Conservation (phyloP, 2,888 invertebrate genomes). For the Scaptomyza caliginosa region DNA sequence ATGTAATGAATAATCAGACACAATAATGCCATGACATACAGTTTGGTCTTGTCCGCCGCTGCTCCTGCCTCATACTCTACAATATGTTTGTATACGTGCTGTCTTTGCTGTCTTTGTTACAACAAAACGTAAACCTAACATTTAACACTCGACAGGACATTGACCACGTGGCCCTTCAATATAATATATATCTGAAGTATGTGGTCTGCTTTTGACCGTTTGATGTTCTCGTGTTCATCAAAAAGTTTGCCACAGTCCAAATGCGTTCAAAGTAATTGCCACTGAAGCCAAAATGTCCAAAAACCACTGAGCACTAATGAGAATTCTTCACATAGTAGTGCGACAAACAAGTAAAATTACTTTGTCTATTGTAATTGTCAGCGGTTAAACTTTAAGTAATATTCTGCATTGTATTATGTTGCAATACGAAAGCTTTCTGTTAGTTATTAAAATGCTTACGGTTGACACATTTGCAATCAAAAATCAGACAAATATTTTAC, state of each 20-base stretch:
- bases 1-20: slow-evolving; percentile 72
- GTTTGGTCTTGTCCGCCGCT: slow-evolving; percentile 9
- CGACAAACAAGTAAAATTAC: not conserved
- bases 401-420: not conserved
- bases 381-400: not conserved
- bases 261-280: slow-evolving; percentile 52
- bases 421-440: not conserved
- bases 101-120: slow-evolving; percentile 4
- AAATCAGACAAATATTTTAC: no score
- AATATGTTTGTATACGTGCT: slow-evolving; percentile 35
- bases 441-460: no score
- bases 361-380: not conserved
- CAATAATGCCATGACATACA: slow-evolving; percentile 47
- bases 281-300: not conserved
- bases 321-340: slow-evolving; percentile 1
- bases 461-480: no score
- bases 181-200: not conserved
- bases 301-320: slow-evolving; percentile 11
- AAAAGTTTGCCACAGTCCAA: slow-evolving; percentile 29
- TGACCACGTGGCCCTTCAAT: not conserved
- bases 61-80: slow-evolving; percentile 11
- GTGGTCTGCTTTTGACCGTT: slow-evolving; percentile 15
- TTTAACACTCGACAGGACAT: slow-evolving; percentile 12
- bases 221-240: slow-evolving; percentile 12
- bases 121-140: not conserved